Conservation (phyloP, 2,797 vertebrate genomes). For the Sandelia bainsii region DNA sequence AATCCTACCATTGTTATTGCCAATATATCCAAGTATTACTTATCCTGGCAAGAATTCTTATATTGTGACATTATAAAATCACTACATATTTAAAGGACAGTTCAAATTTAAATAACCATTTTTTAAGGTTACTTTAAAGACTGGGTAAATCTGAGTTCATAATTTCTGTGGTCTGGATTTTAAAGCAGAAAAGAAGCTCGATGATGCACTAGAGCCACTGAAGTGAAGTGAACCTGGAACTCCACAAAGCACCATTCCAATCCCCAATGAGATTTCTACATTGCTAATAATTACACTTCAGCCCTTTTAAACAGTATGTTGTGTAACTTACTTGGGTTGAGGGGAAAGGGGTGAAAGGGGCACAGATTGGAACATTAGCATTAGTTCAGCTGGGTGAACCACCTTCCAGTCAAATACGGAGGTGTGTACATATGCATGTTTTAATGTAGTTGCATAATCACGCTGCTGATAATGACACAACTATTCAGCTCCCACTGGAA, state of each 20-base stretch:
- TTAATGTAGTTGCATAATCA: conserved; percentile 49
- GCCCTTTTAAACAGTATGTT: no score
- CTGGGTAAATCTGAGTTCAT: no score
- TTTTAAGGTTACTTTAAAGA: background rate
- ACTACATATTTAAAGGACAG: background rate
- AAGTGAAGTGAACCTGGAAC: no score
- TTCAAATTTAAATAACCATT: background rate
- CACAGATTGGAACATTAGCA: conserved; percentile 57
- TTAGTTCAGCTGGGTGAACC: conserved; percentile 50
- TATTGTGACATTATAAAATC: background rate
- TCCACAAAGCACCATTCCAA: no score
- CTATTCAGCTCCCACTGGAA: conserved; percentile 22
- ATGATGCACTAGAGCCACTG: no score
- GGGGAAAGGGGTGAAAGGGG: conserved; percentile 29
- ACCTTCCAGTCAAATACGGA: conserved; percentile 38
- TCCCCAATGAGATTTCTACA: no score
- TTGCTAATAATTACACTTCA: no score
- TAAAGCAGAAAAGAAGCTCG: no score
- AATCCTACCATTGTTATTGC: conserved; percentile 26
- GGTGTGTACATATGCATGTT: conserved; percentile 37
- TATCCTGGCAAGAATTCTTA: background rate
- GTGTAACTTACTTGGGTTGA: background rate
- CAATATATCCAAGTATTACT: conserved; percentile 18
- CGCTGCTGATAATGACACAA: conserved; percentile 24
- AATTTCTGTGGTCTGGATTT: no score